Base-by-base conservation (phyloP, 2,888 invertebrate genomes). In the Calliopum simillimum region DNA sequence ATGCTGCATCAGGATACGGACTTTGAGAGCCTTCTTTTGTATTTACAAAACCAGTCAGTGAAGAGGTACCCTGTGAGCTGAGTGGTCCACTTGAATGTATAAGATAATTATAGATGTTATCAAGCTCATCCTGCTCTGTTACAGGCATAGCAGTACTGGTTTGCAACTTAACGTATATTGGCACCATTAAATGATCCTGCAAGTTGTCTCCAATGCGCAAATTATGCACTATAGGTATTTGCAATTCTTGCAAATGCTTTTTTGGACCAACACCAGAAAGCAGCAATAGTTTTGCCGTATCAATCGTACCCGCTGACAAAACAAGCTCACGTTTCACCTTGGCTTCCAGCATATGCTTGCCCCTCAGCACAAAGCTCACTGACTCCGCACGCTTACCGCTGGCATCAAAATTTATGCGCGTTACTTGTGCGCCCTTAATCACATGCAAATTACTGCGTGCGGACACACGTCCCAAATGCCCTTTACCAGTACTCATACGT, bases 101-200 rank as follows among this genome's bases (percentile, higher is more conserved):
- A 3, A 88, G 79, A 78, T 89, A 92, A 6, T 88, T 75, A 33
- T 82, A 86, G 4, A 81, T 72, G 11, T 67, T 74, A 53, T 85
- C 81, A 2, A 84, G 63, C 0, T 74, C 25, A 0, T 79, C 75
- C 83, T 82, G 74, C 80, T 86, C 23, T 79, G 78, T 73, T 0
- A 73, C 25, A 0, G 74, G 21, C 23, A 67, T 25, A 0, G 78
- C 74, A 3, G 21, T 73, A 43, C 74, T 71, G 16, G 75, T 75
- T 2, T 89, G 88, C 75, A 90, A 84, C 23, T 81, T 75, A 14
- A 84, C 53, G 21, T 82, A 78, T 0, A 85, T 4, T 3, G 81
- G 79, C 2, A 91, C 87, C 0, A 90, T 89, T 23, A 92, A 90
- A 82, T 95, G 95, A 80, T 95, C 95, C 83, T 94, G 94, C 1